Base-by-base conservation (phyloP, 2,888 invertebrate genomes). In the Omphaloscelis lunosa region DNA sequence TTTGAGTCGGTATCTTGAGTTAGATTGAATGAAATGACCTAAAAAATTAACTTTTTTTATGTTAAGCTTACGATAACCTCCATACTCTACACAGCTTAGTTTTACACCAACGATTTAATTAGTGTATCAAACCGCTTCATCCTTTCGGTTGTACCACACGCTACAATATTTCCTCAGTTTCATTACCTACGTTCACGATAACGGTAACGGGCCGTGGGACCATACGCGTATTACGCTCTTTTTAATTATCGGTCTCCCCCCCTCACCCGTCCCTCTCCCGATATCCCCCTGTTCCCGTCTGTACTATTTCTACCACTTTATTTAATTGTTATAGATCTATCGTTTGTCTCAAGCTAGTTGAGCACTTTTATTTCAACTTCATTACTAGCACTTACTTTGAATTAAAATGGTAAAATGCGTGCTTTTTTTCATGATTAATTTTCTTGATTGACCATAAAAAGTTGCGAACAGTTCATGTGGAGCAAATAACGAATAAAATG, bases 131-230 rank as follows among this genome's bases (percentile, higher is more conserved):
- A 77, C 1, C 62, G 67, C 82, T 73, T 29, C 0, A 41, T 61
- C 45, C 29, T 3, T 9, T 65, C 6, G 0, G 48, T 86, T 83
- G 61, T 2, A 69, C 80, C 83, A 70, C 65, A 63, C 61, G 66
- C 66, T 74, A 77, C 74, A 77, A 84, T 84, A 89, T 88, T 90
- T 90, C 86, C 89, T 89, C 89, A 88, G 89, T 91, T 90, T 91
- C 89, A 90, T 90, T 90, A 88, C 87, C 87, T 87, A 89, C 86
- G 89, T 90, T 91, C 79, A 79, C 87, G 88, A 89, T 92, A 92
- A 92, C 92, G 92, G 92, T 90, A 89, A 79, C 84, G 65, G 83
- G 83, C 89, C 92, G 92, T 92, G 92, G 88, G 92, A 92, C 87
- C 84, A 85, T 83, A 87, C 86, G 82, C 87, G 86, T 88, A 89